phyloP scores from a whole-genome alignment of 30 jellyfish, hydroid and myxozoan species.

The Cassiopea andromeda region DNA sequence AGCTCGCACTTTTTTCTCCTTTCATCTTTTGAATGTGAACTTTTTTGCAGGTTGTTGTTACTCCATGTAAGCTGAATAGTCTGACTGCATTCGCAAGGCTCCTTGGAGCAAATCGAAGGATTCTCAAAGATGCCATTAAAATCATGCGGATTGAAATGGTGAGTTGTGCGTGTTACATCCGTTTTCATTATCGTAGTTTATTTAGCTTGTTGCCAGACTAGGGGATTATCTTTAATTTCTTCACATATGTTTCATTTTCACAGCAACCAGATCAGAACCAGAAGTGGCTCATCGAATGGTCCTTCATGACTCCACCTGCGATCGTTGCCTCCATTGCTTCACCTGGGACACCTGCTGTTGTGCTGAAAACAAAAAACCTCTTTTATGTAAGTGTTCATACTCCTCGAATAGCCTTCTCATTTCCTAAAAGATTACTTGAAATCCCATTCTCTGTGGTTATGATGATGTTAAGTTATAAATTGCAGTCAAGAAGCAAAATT shows the following conservation, averaged over 20 bases:
- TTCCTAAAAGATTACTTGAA: too few relatives aligned
- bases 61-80: constrained; percentile 87
- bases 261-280: constrained; percentile 61
- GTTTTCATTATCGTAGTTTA: too few relatives aligned
- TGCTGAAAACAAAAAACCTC: constrained; percentile 77
- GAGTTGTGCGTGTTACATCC: neutral
- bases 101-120: constrained; percentile 88
- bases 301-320: constrained; percentile 89
- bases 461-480: too few relatives aligned
- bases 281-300: constrained; percentile 81
- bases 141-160: constrained; percentile 94
- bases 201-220: too few relatives aligned
- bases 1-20: neutral
- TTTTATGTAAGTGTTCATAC: constrained; percentile 77
- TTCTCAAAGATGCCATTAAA: constrained; percentile 84
- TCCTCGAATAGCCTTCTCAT: neutral
- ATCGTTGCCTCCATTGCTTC: constrained; percentile 81
- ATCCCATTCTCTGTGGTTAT: too few relatives aligned
- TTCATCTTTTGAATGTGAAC: neutral
- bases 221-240: too few relatives aligned
- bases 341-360: constrained; percentile 99
- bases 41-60: constrained; percentile 75
- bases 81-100: constrained; percentile 93
- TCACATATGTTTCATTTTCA: neutral
- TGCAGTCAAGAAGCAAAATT: too few relatives aligned